A percentile compares a stretch with the other conserved stretches of the same genome.
These are phyloP conservation scores for Pseudorhombus dupliciocellatus DNA, from an alignment of 2,113 vertebrate genomes.

Conservation along the genomic window DNA sequence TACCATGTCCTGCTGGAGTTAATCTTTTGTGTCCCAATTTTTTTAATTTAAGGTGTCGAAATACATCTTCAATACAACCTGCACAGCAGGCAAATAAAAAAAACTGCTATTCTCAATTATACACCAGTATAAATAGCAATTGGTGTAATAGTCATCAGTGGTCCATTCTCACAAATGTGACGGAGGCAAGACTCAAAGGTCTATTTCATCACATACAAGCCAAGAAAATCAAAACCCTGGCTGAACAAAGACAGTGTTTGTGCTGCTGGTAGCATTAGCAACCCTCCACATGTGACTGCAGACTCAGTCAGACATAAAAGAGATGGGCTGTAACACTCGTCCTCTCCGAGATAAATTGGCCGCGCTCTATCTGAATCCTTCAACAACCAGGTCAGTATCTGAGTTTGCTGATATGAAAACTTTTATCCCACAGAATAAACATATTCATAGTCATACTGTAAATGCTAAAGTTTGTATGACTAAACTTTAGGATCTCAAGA, in stretches of 20 bases:
- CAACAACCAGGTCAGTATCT: too few species aligned
- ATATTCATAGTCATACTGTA: too few species aligned
- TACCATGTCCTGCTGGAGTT: not conserved
- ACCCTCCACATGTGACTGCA: not conserved
- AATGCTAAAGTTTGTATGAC: too few species aligned
- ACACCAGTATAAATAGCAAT: not conserved
- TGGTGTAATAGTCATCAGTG: not conserved
- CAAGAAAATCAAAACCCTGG: not conserved
- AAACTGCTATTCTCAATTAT: not conserved
- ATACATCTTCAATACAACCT: not conserved
- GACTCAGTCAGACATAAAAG: not conserved
- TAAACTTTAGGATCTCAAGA: too few species aligned
- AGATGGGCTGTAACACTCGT: not conserved
- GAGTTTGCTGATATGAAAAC: too few species aligned
- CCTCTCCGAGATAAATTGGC: too few species aligned
- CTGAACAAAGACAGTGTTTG: conserved; percentile 1
- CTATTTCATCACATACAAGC: not conserved
- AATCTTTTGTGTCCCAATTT: too few species aligned
- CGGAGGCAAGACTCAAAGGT: not conserved
- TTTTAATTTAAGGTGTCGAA: not conserved
- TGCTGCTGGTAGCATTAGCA: not conserved
- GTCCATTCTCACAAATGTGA: not conserved
- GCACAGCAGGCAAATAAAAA: not conserved
- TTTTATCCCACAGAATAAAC: too few species aligned
- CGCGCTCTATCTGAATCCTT: too few species aligned